Evolutionary conservation across 1,140 invertebrate species (phyloP).

Genomic region (Hirudo medicinalis): DNA sequence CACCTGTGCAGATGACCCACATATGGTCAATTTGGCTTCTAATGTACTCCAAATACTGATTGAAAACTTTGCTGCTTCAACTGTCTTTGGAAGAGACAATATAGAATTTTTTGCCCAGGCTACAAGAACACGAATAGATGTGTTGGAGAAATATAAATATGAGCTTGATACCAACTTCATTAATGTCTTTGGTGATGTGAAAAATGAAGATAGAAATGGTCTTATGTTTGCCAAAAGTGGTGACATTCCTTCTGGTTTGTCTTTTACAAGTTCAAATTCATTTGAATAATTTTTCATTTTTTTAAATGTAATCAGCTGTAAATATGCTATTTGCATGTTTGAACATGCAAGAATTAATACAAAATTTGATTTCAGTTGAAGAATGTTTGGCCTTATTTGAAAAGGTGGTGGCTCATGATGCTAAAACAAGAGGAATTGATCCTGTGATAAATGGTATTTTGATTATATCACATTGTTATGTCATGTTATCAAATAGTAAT

Average conservation of each 20-base stretch:
- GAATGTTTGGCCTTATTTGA: conserved; percentile 6
- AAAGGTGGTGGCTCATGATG: conserved; percentile 7
- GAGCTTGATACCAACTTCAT: conserved; percentile 25
- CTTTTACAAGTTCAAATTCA: neutral
- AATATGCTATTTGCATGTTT: neutral
- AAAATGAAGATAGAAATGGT: neutral
- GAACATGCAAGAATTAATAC: neutral
- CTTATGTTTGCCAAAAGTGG: neutral
- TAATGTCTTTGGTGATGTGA: neutral
- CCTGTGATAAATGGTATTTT: neutral
- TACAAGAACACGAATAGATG: conserved; percentile 36
- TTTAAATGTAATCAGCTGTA: neutral
- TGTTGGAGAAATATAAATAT: conserved; percentile 37
- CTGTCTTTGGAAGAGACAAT: conserved; percentile 85
- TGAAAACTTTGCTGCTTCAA: conserved; percentile 85
- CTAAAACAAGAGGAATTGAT: neutral
- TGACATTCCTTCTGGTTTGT: conserved; percentile 7
- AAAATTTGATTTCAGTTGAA: conserved; percentile 1
- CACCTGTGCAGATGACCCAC: conserved; percentile 37
- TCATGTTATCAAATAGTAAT: neutral
- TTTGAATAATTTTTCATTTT: neutral
- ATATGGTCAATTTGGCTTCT: conserved; percentile 32
- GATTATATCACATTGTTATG: neutral
- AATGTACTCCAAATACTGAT: conserved; percentile 61
- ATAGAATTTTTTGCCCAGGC: conserved; percentile 82